Evolutionary conservation across 2,888 invertebrate species (phyloP), one percentile per base, ranked within the genome.

Genomic region (Theristus sp.): DNA sequence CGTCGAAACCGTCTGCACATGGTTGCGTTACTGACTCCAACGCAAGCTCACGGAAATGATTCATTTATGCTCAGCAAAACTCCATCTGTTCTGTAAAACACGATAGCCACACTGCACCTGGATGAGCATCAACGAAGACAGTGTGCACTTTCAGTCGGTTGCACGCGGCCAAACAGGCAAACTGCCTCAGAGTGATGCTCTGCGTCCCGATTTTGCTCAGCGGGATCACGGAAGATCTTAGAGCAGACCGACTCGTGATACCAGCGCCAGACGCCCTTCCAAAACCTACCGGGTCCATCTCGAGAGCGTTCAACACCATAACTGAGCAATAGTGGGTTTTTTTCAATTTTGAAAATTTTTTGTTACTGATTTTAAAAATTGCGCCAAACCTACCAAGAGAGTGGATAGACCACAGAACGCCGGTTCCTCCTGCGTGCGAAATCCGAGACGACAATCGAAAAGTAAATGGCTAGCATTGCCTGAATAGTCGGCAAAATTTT

Each of bases 201-300:
- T 68, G 66, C 57, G 65, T 60, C 29, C 66, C 65, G 53, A 73
- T 67, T 28, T 64, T 61, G 38, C 71, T 68, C 29, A 74, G 63
- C 0, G 75, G 71, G 1, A 73, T 69, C n/a, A n/a, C n/a, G n/a
- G n/a, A 64, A 76, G 76, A 62, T 75, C 76, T 62, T 76, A 74
- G 25, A 76, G 67, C 76, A n/a, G n/a, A 76, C 76, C 38, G 71
- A 67, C 65, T 76, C 76, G 64, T 76, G 75, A 65, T 76, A 76
- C 72, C 75, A 76, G 26, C 75, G 67, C 76, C 76, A 76, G 1
- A 73, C 71, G 0, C 73, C 73, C 63, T 73, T 73, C 74, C 74
- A 74, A 0, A 73, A 67, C 22, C 65, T 63, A n/a, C 71, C 0
- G 75, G 74, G 60, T 74, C 74, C 6, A 75, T 71, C 62, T 73